Percentiles rank a stretch among this genome's conserved stretches.
Conservation (phyloP, 2,888 invertebrate species). For the Deilephila porcellus region DNA sequence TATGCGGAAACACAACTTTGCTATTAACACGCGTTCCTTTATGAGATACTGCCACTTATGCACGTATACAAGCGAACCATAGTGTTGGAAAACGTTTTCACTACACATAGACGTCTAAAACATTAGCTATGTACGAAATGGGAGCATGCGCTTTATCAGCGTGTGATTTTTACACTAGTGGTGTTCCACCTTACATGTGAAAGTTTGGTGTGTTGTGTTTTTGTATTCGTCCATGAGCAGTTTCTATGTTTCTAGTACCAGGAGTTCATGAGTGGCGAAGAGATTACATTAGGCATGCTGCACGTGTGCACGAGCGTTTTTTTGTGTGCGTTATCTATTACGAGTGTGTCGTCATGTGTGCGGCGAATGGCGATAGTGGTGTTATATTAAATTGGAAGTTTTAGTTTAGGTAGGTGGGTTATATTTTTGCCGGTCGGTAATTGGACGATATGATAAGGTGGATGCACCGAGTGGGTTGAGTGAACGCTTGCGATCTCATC, state of each 20-base stretch:
- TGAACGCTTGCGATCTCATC: constrained; percentile 74
- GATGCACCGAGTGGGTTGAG: constrained; percentile 75
- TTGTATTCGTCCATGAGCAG: constrained; percentile 76
- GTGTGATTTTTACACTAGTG: constrained; percentile 61
- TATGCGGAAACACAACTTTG: constrained; percentile 82
- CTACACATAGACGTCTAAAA: constrained; percentile 59
- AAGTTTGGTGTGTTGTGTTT: constrained; percentile 65
- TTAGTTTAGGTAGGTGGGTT: constrained; percentile 23
- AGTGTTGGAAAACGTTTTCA: constrained; percentile 72
- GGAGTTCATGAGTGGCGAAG: constrained; percentile 58
- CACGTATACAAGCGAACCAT: constrained; percentile 57
- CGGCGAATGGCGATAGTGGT: neutral
- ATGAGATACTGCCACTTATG: constrained; percentile 81
- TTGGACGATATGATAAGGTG: constrained; percentile 64
- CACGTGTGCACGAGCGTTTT: constrained; percentile 49
- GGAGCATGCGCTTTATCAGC: constrained; percentile 58
- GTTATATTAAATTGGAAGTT: constrained; percentile 20
- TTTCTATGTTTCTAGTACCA: constrained; percentile 74
- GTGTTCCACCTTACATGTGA: constrained; percentile 68
- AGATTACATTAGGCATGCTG: constrained; percentile 46
- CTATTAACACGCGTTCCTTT: constrained; percentile 82
- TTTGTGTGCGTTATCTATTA: constrained; percentile 63
- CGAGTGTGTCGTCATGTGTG: constrained; percentile 27
- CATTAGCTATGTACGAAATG: constrained; percentile 52
- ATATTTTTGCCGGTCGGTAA: constrained; percentile 31